Conservation (phyloP, 2,113 vertebrate genomes). For the Sturnira hondurensis region DNA sequence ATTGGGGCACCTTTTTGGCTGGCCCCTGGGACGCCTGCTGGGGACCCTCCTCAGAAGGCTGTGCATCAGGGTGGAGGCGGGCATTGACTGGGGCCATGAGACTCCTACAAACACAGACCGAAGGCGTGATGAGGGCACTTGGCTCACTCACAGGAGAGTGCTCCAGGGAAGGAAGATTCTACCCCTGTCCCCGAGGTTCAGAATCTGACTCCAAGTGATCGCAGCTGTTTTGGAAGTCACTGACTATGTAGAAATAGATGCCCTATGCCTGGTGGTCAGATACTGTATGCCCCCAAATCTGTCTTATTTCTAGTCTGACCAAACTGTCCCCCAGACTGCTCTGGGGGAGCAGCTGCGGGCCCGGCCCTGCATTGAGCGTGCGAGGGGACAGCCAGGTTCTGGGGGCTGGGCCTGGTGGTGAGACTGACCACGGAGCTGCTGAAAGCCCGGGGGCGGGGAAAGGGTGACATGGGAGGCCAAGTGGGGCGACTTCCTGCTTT, state of each 20-base stretch:
- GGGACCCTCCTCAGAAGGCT: background rate
- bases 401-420: background rate
- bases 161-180: conserved; percentile 5
- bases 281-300: conserved; percentile 42
- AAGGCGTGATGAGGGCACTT: background rate
- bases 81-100: background rate
- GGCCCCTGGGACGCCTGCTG: conserved; percentile 44
- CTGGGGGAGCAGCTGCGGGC: background rate
- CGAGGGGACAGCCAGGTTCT: conserved; percentile 1
- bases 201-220: conserved; percentile 27
- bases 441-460: background rate
- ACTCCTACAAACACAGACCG: background rate
- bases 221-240: conserved; percentile 40
- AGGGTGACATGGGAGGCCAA: rapidly evolving
- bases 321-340: background rate
- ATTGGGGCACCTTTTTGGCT: conserved; percentile 26
- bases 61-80: background rate
- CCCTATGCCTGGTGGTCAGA: conserved; percentile 58
- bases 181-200: background rate
- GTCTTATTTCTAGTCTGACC: conserved; percentile 43
- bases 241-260: background rate
- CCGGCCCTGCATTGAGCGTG: background rate
- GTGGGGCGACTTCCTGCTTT: conserved; percentile 59
- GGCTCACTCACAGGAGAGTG: background rate
- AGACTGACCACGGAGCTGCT: background rate